These are phyloP conservation scores for Hemicrepidius hirtus DNA, from an alignment of 2,888 invertebrate species.

Conservation along the genomic window DNA sequence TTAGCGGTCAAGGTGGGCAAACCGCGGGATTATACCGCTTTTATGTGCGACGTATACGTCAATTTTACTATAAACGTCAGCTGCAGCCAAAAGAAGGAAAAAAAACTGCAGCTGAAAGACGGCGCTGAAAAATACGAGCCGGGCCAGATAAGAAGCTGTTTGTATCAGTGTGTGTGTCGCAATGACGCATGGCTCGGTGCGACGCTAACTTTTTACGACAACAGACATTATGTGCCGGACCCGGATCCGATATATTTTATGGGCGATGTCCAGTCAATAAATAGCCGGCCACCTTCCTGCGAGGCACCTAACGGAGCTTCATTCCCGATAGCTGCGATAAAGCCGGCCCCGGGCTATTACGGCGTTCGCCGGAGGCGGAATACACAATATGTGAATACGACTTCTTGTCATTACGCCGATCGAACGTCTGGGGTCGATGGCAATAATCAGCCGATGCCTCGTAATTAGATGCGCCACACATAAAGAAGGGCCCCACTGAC, in stretches of 20 bases:
- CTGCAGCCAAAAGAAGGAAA: slow-evolving; percentile 47
- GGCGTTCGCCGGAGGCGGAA: slow-evolving; percentile 68
- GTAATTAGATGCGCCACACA: slow-evolving; percentile 71
- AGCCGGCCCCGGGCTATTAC: slow-evolving; percentile 63
- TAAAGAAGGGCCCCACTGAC: slow-evolving; percentile 67
- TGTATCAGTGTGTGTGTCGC: slow-evolving; percentile 69
- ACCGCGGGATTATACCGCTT: slow-evolving; percentile 57
- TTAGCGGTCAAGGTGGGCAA: slow-evolving; percentile 56
- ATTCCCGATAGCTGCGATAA: slow-evolving; percentile 62
- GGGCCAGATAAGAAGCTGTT: slow-evolving; percentile 60
- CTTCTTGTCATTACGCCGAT: slow-evolving; percentile 52
- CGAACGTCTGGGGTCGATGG: slow-evolving; percentile 60
- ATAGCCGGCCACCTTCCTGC: slow-evolving; percentile 69
- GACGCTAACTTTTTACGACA: slow-evolving; percentile 71
- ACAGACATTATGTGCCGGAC: slow-evolving; percentile 61
- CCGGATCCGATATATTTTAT: slow-evolving; percentile 73
- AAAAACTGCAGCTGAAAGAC: slow-evolving; percentile 52
- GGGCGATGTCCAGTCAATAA: slow-evolving; percentile 73
- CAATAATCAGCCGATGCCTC: slow-evolving; percentile 66
- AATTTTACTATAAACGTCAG: slow-evolving; percentile 59
- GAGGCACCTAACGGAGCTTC: slow-evolving; percentile 58
- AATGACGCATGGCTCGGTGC: slow-evolving; percentile 68
- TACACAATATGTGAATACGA: slow-evolving; percentile 67
- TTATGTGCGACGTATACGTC: slow-evolving; percentile 57
- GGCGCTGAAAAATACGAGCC: slow-evolving; percentile 58